A percentile compares a stretch with the other conserved stretches of the same genome.
phyloP scores from a whole-genome alignment of 2,113 vertebrate species.

The Platycercus adscitus region DNA sequence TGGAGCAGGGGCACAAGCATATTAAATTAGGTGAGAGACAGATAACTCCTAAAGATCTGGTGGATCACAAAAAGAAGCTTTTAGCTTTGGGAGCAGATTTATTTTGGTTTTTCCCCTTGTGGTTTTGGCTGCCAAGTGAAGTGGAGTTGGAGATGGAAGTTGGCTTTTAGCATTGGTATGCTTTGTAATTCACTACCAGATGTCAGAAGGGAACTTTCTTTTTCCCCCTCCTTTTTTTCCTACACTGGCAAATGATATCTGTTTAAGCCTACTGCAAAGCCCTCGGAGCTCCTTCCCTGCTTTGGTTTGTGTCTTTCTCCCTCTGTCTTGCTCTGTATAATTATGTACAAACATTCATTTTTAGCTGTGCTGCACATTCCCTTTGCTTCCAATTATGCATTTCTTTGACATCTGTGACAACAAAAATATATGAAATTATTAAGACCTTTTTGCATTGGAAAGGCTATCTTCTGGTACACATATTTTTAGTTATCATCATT shows the following conservation, averaged over 20 bases:
- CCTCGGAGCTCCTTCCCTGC: neutral
- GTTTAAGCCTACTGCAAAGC: neutral
- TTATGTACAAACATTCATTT: neutral
- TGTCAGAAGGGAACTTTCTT: neutral
- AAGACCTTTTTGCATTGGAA: neutral
- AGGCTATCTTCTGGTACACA: neutral
- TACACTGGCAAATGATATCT: neutral
- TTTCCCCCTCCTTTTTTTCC: rapidly evolving
- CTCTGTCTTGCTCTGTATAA: neutral
- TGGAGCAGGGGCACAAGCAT: neutral
- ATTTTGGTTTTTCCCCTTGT: neutral
- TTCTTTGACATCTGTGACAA: neutral
- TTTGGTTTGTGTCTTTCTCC: neutral
- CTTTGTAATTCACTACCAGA: conserved; percentile 22
- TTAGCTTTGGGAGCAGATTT: neutral
- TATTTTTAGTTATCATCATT: neutral
- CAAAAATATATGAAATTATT: neutral
- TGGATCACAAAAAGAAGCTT: neutral
- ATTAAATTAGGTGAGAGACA: neutral
- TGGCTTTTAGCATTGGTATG: neutral
- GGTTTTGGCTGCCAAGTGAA: neutral
- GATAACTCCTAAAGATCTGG: neutral
- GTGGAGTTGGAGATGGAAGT: neutral
- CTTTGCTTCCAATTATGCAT: neutral
- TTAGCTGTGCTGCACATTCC: neutral